A percentile compares a stretch with the other conserved stretches of the same genome.
phyloP scores from a whole-genome alignment of 2,888 invertebrate species.

The Papilio protenor region DNA sequence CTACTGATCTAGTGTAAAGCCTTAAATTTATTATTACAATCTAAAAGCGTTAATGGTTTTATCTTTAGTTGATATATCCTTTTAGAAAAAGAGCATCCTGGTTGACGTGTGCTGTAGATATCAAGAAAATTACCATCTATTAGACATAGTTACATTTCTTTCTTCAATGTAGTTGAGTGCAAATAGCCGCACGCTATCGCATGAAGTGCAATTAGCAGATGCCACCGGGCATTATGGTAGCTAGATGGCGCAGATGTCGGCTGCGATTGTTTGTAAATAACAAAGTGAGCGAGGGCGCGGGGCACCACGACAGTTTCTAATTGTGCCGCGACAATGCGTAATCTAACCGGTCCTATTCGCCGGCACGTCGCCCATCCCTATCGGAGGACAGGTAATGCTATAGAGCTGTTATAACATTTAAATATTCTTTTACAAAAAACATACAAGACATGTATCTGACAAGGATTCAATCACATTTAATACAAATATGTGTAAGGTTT shows the following conservation, averaged over 20 bases:
- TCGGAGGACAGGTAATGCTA: constrained; percentile 50
- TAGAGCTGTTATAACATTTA: constrained; percentile 51
- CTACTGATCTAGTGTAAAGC: not conserved
- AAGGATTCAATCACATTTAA: no score
- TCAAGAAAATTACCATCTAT: not conserved
- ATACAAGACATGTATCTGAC: no score
- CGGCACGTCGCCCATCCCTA: constrained; percentile 69
- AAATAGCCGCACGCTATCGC: constrained; percentile 49
- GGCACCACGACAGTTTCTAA: constrained; percentile 79
- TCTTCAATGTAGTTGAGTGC: not conserved
- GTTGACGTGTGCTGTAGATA: no score
- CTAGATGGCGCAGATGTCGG: constrained; percentile 74
- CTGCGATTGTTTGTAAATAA: constrained; percentile 79
- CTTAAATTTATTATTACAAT: not conserved
- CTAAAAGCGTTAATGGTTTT: not conserved
- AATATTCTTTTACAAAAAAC: not conserved
- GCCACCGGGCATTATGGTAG: constrained; percentile 51
- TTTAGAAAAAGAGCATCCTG: not conserved
- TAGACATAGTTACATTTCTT: not conserved
- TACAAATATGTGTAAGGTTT: not conserved
- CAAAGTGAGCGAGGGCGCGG: constrained; percentile 68
- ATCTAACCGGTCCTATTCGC: constrained; percentile 80
- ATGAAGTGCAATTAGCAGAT: constrained; percentile 74
- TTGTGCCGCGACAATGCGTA: constrained; percentile 82
- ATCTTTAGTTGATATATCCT: not conserved